Base-by-base conservation (phyloP, 2,113 vertebrate species). In the Bambusicola thoracicus region DNA sequence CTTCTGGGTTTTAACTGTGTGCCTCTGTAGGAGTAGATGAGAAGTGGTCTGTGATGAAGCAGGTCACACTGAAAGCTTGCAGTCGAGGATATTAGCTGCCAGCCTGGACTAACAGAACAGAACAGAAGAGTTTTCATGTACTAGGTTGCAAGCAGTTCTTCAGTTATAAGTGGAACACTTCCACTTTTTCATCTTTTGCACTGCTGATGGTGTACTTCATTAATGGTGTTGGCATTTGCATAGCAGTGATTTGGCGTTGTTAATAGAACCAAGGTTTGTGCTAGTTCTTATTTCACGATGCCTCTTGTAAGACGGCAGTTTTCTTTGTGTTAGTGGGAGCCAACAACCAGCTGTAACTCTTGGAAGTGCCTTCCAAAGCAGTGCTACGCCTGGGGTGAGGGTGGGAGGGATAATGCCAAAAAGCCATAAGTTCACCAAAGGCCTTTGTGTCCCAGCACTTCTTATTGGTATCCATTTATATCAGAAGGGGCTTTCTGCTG, bases 281-380 rank as follows among this genome's bases (percentile, higher is more conserved):
- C 36, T 30, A 16, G 0, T 21, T 10, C 34, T 6, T 8, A 2
- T 19, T 49, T 1, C 1, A 0, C 14, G 19, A 2, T 48, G 58
- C n/a, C 29, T 34, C 27, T 48, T 10, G 8, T 8, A 21, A 5
- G 65, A 0, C n/a, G 14, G 48, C 58, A 76, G 1, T 4, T 0
- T 21, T 22, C 30, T 18, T 68, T 30, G 13, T 30, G 22, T 32
- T n/a, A 2, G 1, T 10, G 21, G 24, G 41, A 65, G 78, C 78
- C 24, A 40, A 41, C 63, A 25, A 49, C 0, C 11, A 63, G 43
- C 76, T 58, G 12, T 34, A 0, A 14, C 18, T 0, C 29, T 43
- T 3, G 0, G 30, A 27, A 43, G 25, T 21, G 16, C 48, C 38
- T 24, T 27, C 61, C 3, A 69, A 36, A 40, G 46, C 72, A 34